A percentile compares a stretch with the other conserved stretches of the same genome.
Evolutionary conservation across 37 sponge, comb jelly and placozoan genomes (phyloP).

Genomic region (Cliona cf. orientalis): DNA sequence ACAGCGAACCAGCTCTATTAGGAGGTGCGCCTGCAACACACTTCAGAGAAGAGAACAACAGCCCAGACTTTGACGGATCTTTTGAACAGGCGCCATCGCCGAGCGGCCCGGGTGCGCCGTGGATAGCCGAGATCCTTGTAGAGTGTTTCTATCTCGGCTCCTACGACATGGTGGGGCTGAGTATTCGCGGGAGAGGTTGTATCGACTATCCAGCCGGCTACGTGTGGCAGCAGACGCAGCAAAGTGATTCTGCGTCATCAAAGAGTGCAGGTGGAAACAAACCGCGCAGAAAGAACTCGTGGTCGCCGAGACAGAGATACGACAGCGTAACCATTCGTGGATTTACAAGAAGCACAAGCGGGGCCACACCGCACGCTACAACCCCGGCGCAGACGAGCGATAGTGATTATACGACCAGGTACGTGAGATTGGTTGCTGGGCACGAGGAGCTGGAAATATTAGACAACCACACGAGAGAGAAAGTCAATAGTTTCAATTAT

Average conservation of each 20-base stretch:
- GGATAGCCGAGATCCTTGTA: too few relatives aligned
- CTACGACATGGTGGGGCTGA: conserved; percentile 59
- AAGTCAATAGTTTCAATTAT: conserved; percentile 33
- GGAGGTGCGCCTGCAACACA: too few relatives aligned
- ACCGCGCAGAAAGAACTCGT: conserved; percentile 14
- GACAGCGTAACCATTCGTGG: not conserved
- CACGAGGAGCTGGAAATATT: conserved; percentile 33
- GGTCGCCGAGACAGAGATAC: not conserved
- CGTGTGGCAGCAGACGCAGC: conserved; percentile 65
- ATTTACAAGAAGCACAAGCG: not conserved
- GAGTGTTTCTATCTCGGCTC: conserved; percentile 85
- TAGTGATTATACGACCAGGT: conserved; percentile 16
- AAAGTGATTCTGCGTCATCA: conserved; percentile 21
- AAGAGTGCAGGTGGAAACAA: not conserved
- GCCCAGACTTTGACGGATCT: too few relatives aligned
- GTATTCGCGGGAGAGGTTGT: conserved; percentile 66
- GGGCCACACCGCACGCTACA: too few relatives aligned
- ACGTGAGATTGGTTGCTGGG: conserved; percentile 49
- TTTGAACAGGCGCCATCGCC: too few relatives aligned
- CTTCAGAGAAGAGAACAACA: too few relatives aligned
- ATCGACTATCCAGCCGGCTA: conserved; percentile 51
- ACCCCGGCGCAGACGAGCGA: not conserved
- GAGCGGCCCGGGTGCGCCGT: too few relatives aligned
- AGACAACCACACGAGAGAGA: conserved; percentile 33
- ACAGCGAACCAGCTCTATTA: too few relatives aligned